These are phyloP conservation scores for Meriones psammophilus DNA, from an alignment of 2,797 vertebrate genomes.

Conservation along the genomic window DNA sequence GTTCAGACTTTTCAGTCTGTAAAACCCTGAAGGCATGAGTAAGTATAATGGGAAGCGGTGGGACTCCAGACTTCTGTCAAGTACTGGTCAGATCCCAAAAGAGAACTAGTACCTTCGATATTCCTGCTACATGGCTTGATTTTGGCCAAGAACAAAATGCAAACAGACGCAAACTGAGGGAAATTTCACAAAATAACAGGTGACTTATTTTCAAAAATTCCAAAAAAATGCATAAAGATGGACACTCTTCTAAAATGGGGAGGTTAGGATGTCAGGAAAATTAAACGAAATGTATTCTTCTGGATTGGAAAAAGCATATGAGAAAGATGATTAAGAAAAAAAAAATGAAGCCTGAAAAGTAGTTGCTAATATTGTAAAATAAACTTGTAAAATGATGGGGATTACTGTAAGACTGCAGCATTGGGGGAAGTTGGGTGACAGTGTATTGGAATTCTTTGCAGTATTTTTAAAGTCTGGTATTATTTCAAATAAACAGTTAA, in stretches of 20 bases:
- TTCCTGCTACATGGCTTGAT: not conserved
- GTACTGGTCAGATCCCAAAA: not conserved
- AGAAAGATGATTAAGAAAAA: not conserved
- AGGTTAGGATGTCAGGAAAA: not conserved
- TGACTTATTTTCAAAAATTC: not conserved
- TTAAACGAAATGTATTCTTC: not conserved
- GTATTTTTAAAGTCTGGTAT: not conserved
- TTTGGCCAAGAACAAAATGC: not conserved
- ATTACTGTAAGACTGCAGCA: not conserved
- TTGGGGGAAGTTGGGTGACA: not conserved
- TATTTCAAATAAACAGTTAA: slow-evolving; percentile 31
- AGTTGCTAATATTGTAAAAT: not conserved
- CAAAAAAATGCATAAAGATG: not conserved
- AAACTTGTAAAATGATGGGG: not conserved
- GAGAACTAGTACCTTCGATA: not conserved
- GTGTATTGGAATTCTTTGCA: not conserved
- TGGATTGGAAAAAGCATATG: not conserved
- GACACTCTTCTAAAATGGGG: not conserved
- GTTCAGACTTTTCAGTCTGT: not conserved
- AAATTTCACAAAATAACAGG: not conserved
- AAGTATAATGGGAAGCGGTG: not conserved
- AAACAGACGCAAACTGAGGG: not conserved
- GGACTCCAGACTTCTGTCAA: not conserved
- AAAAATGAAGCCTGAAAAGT: not conserved
- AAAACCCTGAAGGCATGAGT: slow-evolving; percentile 14